Base-by-base conservation (phyloP, 2,113 vertebrate species). In the Alaudala cheleensis region DNA sequence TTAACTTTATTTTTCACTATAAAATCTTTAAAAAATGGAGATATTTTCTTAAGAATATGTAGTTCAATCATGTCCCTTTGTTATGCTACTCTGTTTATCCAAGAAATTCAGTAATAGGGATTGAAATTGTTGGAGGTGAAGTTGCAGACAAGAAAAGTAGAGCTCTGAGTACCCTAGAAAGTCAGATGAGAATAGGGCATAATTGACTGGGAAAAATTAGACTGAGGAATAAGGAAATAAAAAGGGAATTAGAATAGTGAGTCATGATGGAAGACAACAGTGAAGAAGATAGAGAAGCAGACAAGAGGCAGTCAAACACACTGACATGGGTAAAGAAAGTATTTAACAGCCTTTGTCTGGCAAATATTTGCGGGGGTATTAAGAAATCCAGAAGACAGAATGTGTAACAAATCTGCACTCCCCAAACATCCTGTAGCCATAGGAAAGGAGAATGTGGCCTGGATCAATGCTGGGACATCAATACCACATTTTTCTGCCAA, bases 361-460 rank as follows among this genome's bases (percentile, higher is more conserved):
- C 56, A 73, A 86, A 81, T 88, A 70, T 86, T 94, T 95, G 71
- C 31, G 47, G 33, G 13, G 64, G 33, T 31, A 31, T 90, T 79
- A 60, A 50, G 69, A 42, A 39, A 13, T 44, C 5, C 29, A 66
- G 56, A 72, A 47, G 62, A 64, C 14, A 40, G 1, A 86, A 77
- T 33, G 29, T 49, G 34, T 21, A 49, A 84, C 23, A 92, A 24
- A 91, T 61, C 31, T 76, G 65, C 76, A 8, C 18, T 92, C 47
- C 53, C 78, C 11, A 49, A 61, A 64, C 20, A 49, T 56, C 49
- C 47, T 3, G 1, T 10, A 26, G 25, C 40, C 2, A 0, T 1
- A 33, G 28, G 58, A 39, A 39, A 57, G 20, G 33, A 49, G 42
- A 88, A 61, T 11, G 19, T 15, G 53, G 22, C 25, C 53, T 14